These are phyloP conservation scores for Cistogaster globosa DNA, from an alignment of 2,888 invertebrate species.

Conservation along the genomic window DNA sequence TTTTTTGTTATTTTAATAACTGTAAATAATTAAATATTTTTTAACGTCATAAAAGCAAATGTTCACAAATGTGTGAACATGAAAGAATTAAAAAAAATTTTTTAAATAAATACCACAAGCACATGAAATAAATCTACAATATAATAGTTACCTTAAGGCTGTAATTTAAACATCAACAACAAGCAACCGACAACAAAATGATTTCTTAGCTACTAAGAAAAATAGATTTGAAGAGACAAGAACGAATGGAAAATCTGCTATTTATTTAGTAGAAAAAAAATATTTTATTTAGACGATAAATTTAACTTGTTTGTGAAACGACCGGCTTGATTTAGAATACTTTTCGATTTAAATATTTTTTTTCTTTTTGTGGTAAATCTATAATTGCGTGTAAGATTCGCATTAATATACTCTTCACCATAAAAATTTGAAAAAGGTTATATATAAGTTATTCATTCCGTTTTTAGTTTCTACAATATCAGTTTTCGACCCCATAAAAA, in stretches of 20 bases:
- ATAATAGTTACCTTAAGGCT: conserved; percentile 55
- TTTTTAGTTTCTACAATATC: too few species aligned
- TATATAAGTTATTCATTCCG: too few species aligned
- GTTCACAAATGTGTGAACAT: conserved; percentile 36
- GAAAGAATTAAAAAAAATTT: conserved; percentile 2
- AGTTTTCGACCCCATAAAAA: too few species aligned
- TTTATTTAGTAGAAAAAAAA: neutral
- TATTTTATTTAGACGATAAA: too few species aligned
- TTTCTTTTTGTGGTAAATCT: too few species aligned
- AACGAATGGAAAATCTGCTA: neutral
- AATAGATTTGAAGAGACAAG: neutral
- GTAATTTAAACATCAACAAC: conserved; percentile 62
- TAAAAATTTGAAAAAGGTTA: too few species aligned
- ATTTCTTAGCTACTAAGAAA: neutral
- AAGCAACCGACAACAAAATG: conserved; percentile 42
- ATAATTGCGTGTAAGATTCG: too few species aligned
- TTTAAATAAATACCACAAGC: conserved; percentile 49
- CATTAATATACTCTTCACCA: too few species aligned
- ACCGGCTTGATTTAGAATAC: too few species aligned
- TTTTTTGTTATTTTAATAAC: too few species aligned
- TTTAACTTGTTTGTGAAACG: neutral
- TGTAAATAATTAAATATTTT: neutral
- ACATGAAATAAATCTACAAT: conserved; percentile 59
- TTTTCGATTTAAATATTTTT: too few species aligned
- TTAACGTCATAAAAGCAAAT: conserved; percentile 6